phyloP scores from a whole-genome alignment of 2,113 vertebrate genomes.

The Corydoras maculifer region DNA sequence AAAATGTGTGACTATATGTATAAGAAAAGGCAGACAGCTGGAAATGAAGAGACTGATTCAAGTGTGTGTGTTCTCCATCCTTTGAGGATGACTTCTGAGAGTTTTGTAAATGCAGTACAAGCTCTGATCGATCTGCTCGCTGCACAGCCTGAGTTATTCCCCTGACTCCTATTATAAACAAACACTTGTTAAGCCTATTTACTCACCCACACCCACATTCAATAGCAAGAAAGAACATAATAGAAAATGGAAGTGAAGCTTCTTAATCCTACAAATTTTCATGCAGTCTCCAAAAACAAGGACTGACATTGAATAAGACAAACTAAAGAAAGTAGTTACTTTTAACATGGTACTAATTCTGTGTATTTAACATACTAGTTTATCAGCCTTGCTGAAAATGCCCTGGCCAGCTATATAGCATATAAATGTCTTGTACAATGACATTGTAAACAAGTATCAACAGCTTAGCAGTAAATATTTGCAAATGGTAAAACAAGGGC shows the following conservation, averaged over 20 bases:
- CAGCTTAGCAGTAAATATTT: no score
- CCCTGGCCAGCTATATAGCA: no score
- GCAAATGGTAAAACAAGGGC: no score
- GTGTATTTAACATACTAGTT: no score
- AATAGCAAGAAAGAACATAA: background rate
- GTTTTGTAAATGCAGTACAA: conserved; percentile 51
- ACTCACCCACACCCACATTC: conserved; percentile 17
- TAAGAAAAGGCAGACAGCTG: background rate
- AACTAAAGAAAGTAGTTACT: no score
- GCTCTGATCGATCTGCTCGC: conserved; percentile 51
- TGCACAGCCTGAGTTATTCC: conserved; percentile 34
- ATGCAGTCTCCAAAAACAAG: no score
- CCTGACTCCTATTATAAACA: conserved; percentile 49
- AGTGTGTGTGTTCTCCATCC: conserved; percentile 4
- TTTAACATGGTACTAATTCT: no score
- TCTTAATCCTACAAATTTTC: no score
- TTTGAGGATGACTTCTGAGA: conserved; percentile 24
- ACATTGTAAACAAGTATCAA: no score
- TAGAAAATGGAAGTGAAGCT: background rate
- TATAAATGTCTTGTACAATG: no score
- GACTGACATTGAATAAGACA: no score
- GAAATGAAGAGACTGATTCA: background rate
- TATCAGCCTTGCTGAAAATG: no score
- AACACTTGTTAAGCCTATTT: conserved; percentile 48
- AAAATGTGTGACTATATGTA: background rate